Evolutionary conservation across 2,888 invertebrate genomes (phyloP), one percentile per base, ranked within the genome.

Genomic region (Drosophila cyrtoloma): DNA sequence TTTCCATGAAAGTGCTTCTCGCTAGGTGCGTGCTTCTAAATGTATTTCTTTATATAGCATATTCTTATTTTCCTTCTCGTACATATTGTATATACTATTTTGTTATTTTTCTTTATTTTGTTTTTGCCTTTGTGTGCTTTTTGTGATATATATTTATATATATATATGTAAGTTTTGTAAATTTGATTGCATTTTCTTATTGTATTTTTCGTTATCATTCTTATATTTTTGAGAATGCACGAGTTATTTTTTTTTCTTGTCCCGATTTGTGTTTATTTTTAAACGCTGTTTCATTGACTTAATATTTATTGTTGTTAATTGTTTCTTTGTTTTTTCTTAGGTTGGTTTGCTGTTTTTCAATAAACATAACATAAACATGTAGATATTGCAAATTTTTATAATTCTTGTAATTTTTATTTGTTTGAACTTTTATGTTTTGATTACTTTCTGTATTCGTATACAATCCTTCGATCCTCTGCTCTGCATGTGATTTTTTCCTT

Each of bases 171-270:
- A 60, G 61, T 70, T 71, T 26, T 83, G 77, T 86, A 84, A 89
- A 82, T 71, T 84, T 86, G 89, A 86, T 86, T 86, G 89, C 75
- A 82, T 84, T 82, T 75, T 47, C 47, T 82, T 86, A 83, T 88
- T 88, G 84, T 85, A 80, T 73, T 66, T 65, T 66, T 71, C 62
- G 70, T 79, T 75, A 56, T 69, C 39, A 22, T 59, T 71, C 62
- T 66, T 67, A 65, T 44, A 44, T 7, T 37, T 59, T 37, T 60
- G 42, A 66, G n/a, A 53, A 32, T 47, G 50, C 42, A 53, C 28
- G 52, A 73, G 37, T 35, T 50, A 37, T 67, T 59, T 67, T 12
- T 12, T 14, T 47, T 65, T n/a, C 26, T 28, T n/a, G 12, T 22
- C 39, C 50, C 51, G 66, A 66, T 51, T 59, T 58, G n/a, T 33